Evolutionary conservation across 2,888 invertebrate genomes (phyloP).

Genomic region (Pogonocherus hispidulus): DNA sequence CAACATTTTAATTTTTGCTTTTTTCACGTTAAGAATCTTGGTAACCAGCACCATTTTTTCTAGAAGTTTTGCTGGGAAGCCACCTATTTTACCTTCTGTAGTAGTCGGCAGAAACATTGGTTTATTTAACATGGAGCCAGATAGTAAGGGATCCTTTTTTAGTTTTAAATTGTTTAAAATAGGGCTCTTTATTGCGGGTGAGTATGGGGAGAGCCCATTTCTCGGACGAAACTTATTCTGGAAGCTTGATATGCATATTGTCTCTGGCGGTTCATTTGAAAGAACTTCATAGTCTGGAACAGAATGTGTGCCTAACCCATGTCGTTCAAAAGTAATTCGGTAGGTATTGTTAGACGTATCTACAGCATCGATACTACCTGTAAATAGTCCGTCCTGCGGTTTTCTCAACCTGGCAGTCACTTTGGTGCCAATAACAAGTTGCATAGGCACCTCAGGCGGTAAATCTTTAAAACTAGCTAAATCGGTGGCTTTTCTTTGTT

Average conservation of each 20-base stretch:
- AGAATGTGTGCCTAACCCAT: conserved; percentile 93
- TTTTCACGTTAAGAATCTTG: conserved; percentile 87
- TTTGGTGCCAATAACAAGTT: conserved; percentile 94
- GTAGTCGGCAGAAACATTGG: conserved; percentile 54
- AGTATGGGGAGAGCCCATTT: conserved; percentile 68
- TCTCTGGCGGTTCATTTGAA: conserved; percentile 93
- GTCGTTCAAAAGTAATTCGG: conserved; percentile 93
- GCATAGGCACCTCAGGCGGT: conserved; percentile 94
- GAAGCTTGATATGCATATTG: conserved; percentile 87
- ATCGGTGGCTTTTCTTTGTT: conserved; percentile 90
- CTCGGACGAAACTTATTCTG: conserved; percentile 85
- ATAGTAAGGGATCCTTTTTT: conserved; percentile 81
- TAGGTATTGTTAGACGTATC: conserved; percentile 96
- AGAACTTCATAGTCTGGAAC: conserved; percentile 97
- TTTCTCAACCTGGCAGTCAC: conserved; percentile 90
- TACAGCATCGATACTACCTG: conserved; percentile 90
- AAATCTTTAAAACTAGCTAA: conserved; percentile 85
- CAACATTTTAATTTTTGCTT: conserved; percentile 82
- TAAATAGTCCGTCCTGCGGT: conserved; percentile 96
- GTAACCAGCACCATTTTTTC: conserved; percentile 90
- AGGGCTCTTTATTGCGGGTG: conserved; percentile 68
- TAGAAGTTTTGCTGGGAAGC: conserved; percentile 87
- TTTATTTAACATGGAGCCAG: conserved; percentile 68
- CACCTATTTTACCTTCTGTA: conserved; percentile 76
- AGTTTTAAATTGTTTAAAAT: conserved; percentile 63